Percentiles rank a stretch among this genome's conserved stretches.
These are phyloP conservation scores for Corythaeola cristata DNA, from an alignment of 2,113 vertebrate species.

Conservation along the genomic window DNA sequence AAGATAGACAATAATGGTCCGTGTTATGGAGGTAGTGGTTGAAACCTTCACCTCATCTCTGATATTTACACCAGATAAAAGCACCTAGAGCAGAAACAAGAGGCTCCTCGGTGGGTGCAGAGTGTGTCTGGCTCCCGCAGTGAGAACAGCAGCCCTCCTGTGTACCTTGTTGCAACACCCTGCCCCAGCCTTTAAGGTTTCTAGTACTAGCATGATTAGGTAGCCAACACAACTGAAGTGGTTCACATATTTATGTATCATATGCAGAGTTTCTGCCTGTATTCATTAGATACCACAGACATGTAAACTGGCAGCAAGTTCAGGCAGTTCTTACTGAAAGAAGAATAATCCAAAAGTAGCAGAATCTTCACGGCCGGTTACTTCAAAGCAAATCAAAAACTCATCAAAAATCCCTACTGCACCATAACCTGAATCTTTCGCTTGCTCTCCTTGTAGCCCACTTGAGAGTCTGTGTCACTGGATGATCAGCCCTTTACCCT, in stretches of 20 bases:
- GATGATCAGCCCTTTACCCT: not conserved
- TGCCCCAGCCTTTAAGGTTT: not conserved
- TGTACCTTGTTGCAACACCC: not conserved
- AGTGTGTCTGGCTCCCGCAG: rapidly evolving
- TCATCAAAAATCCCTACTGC: not conserved
- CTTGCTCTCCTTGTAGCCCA: not conserved
- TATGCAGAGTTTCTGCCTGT: not conserved
- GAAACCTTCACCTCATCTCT: not conserved
- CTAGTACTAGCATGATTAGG: not conserved
- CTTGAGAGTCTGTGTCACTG: not conserved
- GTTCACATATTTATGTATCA: not conserved
- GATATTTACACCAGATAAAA: not conserved
- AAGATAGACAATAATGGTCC: not conserved
- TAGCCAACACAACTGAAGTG: not conserved
- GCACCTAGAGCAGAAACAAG: not conserved
- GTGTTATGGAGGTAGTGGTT: not conserved
- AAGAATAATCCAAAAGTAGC: not conserved
- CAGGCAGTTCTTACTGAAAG: not conserved
- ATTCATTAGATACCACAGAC: not conserved
- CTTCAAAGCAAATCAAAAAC: not conserved
- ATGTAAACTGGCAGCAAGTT: not conserved
- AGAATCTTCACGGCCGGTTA: not conserved
- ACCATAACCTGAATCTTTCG: not conserved
- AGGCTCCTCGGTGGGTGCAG: rapidly evolving
- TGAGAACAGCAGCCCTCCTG: not conserved